phyloP scores from a whole-genome alignment of 2,113 vertebrate species.

The Heloderma charlesbogerti region DNA sequence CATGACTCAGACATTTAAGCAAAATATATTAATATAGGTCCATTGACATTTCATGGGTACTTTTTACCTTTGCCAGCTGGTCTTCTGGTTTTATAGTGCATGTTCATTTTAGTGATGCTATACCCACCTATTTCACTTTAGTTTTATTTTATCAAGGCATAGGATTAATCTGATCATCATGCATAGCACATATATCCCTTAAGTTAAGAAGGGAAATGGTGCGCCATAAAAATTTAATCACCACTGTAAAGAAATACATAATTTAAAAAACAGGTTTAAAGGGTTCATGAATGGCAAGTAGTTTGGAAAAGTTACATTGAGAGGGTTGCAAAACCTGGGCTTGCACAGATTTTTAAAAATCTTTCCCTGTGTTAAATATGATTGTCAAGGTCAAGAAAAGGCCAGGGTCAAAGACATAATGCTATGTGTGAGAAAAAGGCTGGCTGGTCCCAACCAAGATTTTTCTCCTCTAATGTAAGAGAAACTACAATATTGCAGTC shows the following conservation, averaged over 20 bases:
- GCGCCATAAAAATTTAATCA: not conserved
- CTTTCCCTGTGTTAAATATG: not conserved
- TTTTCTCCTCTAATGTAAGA: not conserved
- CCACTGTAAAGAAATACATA: not conserved
- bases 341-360: not conserved
- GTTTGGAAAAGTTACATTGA: conserved; percentile 12
- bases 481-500: not conserved
- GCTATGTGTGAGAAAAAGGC: not conserved
- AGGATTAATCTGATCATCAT: not conserved
- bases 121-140: not conserved
- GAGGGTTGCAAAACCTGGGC: not conserved
- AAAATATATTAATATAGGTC: not conserved
- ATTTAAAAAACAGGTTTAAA: not conserved
- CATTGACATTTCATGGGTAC: not conserved
- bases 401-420: not conserved
- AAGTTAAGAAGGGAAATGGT: accelerated
- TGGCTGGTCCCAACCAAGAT: not conserved
- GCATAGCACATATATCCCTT: accelerated
- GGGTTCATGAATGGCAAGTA: not conserved
- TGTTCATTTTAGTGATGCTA: not conserved
- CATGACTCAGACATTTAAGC: not conserved
- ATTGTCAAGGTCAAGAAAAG: accelerated
- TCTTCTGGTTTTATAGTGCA: not conserved
- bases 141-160: not conserved
- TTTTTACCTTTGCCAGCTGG: not conserved